A percentile compares a stretch with the other conserved stretches of the same genome.
phyloP scores from a whole-genome alignment of 2,888 invertebrate genomes.

The Clostera curtula region DNA sequence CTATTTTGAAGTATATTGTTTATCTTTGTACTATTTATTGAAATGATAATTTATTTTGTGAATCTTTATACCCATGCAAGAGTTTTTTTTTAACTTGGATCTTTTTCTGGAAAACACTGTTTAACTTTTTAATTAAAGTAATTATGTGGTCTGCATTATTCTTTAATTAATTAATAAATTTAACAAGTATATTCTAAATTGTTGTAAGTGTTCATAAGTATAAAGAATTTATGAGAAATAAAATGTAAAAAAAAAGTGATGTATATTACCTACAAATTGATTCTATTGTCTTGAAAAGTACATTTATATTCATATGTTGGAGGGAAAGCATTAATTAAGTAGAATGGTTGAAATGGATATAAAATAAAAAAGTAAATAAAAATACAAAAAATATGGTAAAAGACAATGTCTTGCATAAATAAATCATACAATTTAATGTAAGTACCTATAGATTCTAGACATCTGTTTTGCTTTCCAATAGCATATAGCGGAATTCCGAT shows the following conservation, averaged over 20 bases:
- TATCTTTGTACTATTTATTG: slow-evolving; percentile 6
- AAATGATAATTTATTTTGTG: slow-evolving; percentile 20
- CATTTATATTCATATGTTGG: slow-evolving; percentile 28
- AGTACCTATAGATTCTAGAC: slow-evolving; percentile 10
- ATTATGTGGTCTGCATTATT: slow-evolving; percentile 45
- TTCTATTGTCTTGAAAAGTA: slow-evolving; percentile 35
- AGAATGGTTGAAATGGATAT: slow-evolving; percentile 24
- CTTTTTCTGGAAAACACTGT: no score
- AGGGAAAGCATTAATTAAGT: slow-evolving; percentile 25
- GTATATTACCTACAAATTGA: slow-evolving; percentile 31
- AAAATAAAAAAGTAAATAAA: slow-evolving; percentile 22
- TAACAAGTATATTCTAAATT: slow-evolving; percentile 65
- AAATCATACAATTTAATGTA: slow-evolving; percentile 13
- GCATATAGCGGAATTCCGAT: slow-evolving; percentile 18
- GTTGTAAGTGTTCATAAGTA: slow-evolving; percentile 67
- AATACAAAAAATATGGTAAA: slow-evolving; percentile 41
- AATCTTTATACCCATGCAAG: no score
- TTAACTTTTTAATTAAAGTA: no score
- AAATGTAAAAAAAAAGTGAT: slow-evolving; percentile 38
- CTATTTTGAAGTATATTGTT: slow-evolving; percentile 8
- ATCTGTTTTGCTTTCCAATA: no score
- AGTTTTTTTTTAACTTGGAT: no score
- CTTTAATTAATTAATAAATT: slow-evolving; percentile 21
- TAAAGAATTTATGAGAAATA: slow-evolving; percentile 57
- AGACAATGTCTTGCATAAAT: slow-evolving; percentile 35